Evolutionary conservation across 2,113 vertebrate species (phyloP), one percentile per base, ranked within the genome.

Genomic region (Eonycteris spelaea): DNA sequence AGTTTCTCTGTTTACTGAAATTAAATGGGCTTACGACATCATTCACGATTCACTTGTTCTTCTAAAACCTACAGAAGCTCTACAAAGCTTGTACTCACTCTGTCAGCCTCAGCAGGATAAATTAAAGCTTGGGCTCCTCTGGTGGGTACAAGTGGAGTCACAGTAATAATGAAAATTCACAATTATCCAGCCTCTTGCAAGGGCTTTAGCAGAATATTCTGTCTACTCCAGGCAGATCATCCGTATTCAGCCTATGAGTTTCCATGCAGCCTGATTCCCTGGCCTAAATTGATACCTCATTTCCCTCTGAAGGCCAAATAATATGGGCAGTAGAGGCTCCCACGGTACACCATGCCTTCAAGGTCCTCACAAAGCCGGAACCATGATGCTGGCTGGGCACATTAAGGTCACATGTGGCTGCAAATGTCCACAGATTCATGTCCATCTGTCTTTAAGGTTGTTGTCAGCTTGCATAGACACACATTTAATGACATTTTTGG

Each of bases 401-500:
- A 3, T 0, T 6, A n/a, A 91, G 21, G 48, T 59, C 48, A 94
- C 94, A 95, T 77, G 43, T 48, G 59, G 16, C 22, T 48, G 55
- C 61, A 3, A 30, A 61, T 61, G n/a, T 26, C 40, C 45, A 75
- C 83, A 30, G 89, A 79, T 0, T 0, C 0, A 0, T 57, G 6
- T 87, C 38, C 57, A 9, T 67, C 91, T 92, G 43, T 73, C 0
- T 1, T 45, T 45, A 82, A 86, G 21, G 53, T 75, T 73, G 5
- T 77, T 65, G 67, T 87, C 75, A 86, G 63, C 68, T 96, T 92
- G 33, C 30, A 35, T 2, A 26, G 24, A 33, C 18, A 9, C 67
- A 43, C 33, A 35, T 94, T 95, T 92, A 11, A 90, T 97, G 86
- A n/a, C 28, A 86, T n/a, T 92, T 85, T 85, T 88, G 93, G 55